Evolutionary conservation across 2,888 invertebrate genomes (phyloP), one percentile per base, ranked within the genome.

Genomic region (Epirrita christyi): DNA sequence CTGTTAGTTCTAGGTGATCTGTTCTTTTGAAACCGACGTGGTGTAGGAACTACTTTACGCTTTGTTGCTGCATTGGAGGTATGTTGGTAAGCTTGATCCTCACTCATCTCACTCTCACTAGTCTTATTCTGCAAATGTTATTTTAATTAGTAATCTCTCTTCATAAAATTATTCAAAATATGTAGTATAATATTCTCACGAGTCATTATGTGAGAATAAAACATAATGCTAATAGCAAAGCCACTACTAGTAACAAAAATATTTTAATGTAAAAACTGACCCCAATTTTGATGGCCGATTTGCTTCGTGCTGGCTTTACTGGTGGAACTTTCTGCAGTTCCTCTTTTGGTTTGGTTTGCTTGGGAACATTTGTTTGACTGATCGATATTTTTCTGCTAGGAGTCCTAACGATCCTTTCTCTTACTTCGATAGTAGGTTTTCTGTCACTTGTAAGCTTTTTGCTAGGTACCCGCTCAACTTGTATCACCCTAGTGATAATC

Each of bases 41-140:
- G 91, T 15, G 85, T 87, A 37, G 92, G 87, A 53, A 84, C 76
- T 46, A 83, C 80, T 76, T 82, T 92, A 47, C 92, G 89, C 70
- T 79, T 88, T 42, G 78, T 64, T 66, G 75, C 75, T 58, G 74
- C 70, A 65, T 73, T 67, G 57, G 68, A 59, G 71, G 74, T 80
- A 63, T 79, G 81, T 71, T 83, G 83, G 63, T 72, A 76, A 59
- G 65, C 71, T 77, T 86, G 88, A 76, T 92, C 92, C 73, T 92
- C 92, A 85, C 92, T 93, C 92, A 92, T 92, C 78, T 93, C 92
- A 88, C 92, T 93, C 79, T 93, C 92, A 92, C 92, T 93, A 84
- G 92, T 93, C 76, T 91, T 92, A 83, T 80, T 92, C 92, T 93
- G 92, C 74, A 91, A 92, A 92, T 81, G 71, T 85, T 79, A 88